A percentile compares a stretch with the other conserved stretches of the same genome.
Conservation (phyloP, 2,888 invertebrate genomes). For the Lamproptera curius region DNA sequence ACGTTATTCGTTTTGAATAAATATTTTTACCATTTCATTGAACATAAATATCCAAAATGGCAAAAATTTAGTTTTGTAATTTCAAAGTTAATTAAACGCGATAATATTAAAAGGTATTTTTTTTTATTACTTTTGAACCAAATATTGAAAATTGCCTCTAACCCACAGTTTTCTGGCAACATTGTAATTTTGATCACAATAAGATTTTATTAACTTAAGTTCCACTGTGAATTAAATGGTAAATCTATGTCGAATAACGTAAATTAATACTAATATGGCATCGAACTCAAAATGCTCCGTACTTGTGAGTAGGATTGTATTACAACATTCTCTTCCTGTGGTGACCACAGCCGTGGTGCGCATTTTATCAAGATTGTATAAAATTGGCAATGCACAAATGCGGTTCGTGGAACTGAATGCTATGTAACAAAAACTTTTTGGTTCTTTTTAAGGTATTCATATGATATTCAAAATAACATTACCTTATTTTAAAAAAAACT, state of each 20-base stretch:
- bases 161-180: no score
- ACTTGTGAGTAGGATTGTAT: neutral
- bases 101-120: neutral
- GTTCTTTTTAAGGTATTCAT: no score
- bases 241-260: conserved; percentile 10
- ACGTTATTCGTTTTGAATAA: conserved; percentile 6
- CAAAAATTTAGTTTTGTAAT: no score
- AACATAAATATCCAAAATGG: no score
- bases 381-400: conserved; percentile 19
- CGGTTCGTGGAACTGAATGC: neutral
- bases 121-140: neutral
- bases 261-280: conserved; percentile 1
- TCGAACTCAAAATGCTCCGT: neutral
- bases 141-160: neutral
- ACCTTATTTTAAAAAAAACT: no score
- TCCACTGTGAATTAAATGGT: neutral
- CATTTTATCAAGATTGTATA: conserved; percentile 18
- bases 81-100: neutral
- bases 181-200: no score
- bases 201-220: no score
- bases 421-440: no score
- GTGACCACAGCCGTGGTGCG: conserved; percentile 11
- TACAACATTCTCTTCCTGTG: conserved; percentile 1
- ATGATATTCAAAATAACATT: no score
- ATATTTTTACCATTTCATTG: conserved; percentile 4